Percentiles rank a stretch among this genome's conserved stretches.
Conservation (phyloP, 1,140 invertebrate genomes). For the Aphaenogaster floridana region DNA sequence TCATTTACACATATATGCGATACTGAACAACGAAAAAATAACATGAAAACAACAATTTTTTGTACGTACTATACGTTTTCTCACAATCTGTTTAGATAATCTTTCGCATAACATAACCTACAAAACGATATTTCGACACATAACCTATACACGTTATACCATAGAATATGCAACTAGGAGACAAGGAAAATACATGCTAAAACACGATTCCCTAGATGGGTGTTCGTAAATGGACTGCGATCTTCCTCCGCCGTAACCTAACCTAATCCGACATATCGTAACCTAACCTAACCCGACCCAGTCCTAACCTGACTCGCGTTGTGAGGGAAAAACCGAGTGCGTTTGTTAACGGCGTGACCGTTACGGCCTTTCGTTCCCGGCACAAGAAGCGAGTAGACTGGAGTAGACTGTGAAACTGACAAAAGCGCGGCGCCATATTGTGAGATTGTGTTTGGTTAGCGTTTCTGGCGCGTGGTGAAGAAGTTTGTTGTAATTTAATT, state of each 20-base stretch:
- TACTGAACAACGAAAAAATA: background rate
- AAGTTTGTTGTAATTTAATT: conserved; percentile 80
- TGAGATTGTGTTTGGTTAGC: conserved; percentile 86
- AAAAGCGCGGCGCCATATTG: conserved; percentile 87
- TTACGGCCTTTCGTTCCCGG: conserved; percentile 29
- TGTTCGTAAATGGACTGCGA: background rate
- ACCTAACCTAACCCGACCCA: background rate
- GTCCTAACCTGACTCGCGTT: background rate
- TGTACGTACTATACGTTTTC: background rate
- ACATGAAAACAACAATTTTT: background rate
- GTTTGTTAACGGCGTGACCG: conserved; percentile 34
- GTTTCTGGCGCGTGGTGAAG: conserved; percentile 86
- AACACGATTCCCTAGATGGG: too few species aligned
- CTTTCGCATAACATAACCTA: background rate
- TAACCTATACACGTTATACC: background rate
- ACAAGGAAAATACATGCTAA: background rate
- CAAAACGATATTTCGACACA: background rate
- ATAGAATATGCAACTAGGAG: background rate
- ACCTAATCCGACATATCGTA: background rate
- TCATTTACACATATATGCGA: background rate
- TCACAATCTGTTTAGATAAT: background rate
- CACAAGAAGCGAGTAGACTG: conserved; percentile 73
- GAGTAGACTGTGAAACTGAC: conserved; percentile 83
- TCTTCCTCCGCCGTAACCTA: background rate
- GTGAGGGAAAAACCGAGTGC: background rate